Percentiles rank a stretch among this genome's conserved stretches.
These are phyloP conservation scores for Boleophthalmus pectinirostris DNA, from an alignment of 2,113 vertebrate genomes.

Conservation along the genomic window DNA sequence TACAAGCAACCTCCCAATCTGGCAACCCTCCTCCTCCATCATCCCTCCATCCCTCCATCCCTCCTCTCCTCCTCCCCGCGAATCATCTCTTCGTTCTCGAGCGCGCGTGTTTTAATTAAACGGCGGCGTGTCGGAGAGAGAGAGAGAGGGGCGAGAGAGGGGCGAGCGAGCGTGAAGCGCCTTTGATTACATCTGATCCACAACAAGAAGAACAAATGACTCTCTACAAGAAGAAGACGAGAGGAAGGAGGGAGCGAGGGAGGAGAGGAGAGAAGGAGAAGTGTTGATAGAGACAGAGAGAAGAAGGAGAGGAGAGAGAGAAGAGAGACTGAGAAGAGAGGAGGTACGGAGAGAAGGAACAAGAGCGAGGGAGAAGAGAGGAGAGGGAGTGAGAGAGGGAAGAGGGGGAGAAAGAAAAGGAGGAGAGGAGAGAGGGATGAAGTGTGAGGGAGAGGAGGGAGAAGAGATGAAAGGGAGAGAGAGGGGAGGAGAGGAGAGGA, in stretches of 20 bases:
- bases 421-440: too few species aligned
- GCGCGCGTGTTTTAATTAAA: not conserved
- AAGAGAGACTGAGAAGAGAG: too few species aligned
- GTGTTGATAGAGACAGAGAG: too few species aligned
- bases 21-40: not conserved
- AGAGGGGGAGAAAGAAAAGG: too few species aligned
- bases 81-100: not conserved
- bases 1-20: constrained; percentile 1
- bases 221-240: not conserved
- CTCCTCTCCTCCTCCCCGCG: not conserved
- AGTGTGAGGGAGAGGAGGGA: not conserved
- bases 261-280: not conserved
- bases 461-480: too few species aligned
- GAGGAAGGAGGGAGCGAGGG: too few species aligned
- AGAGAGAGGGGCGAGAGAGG: not conserved
- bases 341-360: too few species aligned
- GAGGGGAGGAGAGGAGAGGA: not conserved
- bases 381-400: too few species aligned
- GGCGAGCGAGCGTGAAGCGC: not conserved
- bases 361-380: too few species aligned
- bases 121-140: not conserved
- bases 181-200: constrained; percentile 1
- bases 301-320: not conserved
- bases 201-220: not conserved
- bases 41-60: not conserved